Percentiles rank a stretch among this genome's conserved stretches.
Evolutionary conservation across 1,140 invertebrate species (phyloP).

Genomic region (Drosophila subpulchrella): DNA sequence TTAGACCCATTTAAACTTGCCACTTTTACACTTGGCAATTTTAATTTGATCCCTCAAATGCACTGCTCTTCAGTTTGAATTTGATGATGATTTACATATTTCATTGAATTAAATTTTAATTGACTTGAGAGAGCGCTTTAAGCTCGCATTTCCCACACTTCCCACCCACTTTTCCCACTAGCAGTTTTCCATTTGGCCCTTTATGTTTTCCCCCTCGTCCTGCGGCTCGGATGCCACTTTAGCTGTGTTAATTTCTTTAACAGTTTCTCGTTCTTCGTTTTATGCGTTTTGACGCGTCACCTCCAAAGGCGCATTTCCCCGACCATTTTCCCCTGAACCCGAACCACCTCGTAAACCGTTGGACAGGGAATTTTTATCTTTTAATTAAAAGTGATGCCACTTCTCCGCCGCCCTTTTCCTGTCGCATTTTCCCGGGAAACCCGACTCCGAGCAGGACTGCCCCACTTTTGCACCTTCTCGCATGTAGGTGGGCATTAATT

Average conservation of each 20-base stretch:
- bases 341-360: slow-evolving; percentile 31
- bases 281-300: slow-evolving; percentile 68
- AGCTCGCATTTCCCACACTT: slow-evolving; percentile 3
- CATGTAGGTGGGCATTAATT: slow-evolving; percentile 61
- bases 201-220: not conserved
- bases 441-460: slow-evolving; percentile 13
- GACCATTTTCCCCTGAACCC: not conserved
- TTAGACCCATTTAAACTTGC: not conserved
- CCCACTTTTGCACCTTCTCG: slow-evolving; percentile 20
- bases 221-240: slow-evolving; percentile 38
- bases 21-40: too few species aligned
- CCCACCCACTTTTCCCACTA: too few species aligned
- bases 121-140: slow-evolving; percentile 16
- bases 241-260: slow-evolving; percentile 68
- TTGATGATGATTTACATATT: slow-evolving; percentile 21
- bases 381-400: slow-evolving; percentile 77
- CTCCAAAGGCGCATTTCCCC: slow-evolving; percentile 3
- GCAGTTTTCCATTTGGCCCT: slow-evolving; percentile 8
- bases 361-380: slow-evolving; percentile 75
- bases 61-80: not conserved
- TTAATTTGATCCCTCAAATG: not conserved
- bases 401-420: slow-evolving; percentile 25
- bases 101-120: slow-evolving; percentile 23
- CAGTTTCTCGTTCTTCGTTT: slow-evolving; percentile 70
- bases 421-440: slow-evolving; percentile 15